These are phyloP conservation scores for Acropternis orthonyx DNA, from an alignment of 2,797 vertebrate species.

Conservation along the genomic window DNA sequence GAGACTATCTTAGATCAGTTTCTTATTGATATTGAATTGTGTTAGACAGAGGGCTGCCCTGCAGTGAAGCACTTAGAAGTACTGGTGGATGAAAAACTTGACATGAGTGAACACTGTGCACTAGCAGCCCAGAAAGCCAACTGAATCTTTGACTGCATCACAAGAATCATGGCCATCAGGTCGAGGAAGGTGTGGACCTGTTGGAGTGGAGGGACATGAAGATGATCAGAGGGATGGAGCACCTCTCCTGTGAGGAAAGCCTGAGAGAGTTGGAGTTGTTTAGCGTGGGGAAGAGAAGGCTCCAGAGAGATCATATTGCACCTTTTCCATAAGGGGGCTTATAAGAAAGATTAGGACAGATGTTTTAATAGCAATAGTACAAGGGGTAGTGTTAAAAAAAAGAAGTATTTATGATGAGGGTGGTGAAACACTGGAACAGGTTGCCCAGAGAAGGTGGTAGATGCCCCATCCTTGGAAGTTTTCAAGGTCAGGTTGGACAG, in stretches of 20 bases:
- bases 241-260: rapidly evolving
- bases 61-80: not conserved
- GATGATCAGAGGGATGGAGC: not conserved
- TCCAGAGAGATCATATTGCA: not conserved
- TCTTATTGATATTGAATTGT: not conserved
- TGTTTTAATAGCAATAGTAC: not conserved
- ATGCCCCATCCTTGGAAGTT: not conserved
- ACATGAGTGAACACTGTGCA: not conserved
- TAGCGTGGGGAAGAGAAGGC: not conserved
- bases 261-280: not conserved
- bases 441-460: not conserved
- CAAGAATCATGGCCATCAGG: not conserved
- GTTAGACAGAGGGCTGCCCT: not conserved
- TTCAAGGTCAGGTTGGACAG: not conserved
- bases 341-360: not conserved
- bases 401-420: not conserved
- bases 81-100: not conserved
- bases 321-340: not conserved
- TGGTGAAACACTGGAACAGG: not conserved
- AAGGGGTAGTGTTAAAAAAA: not conserved
- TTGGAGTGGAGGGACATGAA: not conserved
- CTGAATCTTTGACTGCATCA: not conserved
- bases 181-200: not conserved
- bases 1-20: not conserved
- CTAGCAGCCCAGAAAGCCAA: not conserved